A percentile compares a stretch with the other conserved stretches of the same genome.
Conservation (phyloP, 2,113 vertebrate species). For the Protobothrops mucrosquamatus region DNA sequence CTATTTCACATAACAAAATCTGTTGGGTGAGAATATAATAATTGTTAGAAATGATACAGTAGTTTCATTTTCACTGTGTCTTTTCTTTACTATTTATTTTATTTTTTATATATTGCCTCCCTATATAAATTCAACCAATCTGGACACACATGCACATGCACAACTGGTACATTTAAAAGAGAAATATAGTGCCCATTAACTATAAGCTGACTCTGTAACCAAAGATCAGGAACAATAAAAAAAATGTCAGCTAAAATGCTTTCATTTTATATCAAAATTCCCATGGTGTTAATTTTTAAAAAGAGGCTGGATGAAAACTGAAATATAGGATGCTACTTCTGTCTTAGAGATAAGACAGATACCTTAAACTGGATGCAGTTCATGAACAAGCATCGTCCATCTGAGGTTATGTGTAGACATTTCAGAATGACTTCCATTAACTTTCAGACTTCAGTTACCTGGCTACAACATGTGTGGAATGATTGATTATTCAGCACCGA, state of each 20-base stretch:
- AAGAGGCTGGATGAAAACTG: slow-evolving; percentile 3
- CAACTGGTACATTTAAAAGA: neutral
- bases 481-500: neutral
- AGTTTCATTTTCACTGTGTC: neutral
- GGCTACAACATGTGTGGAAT: neutral
- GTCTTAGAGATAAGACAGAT: slow-evolving; percentile 1
- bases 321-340: neutral
- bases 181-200: neutral
- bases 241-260: neutral
- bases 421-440: neutral
- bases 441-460: slow-evolving; percentile 11
- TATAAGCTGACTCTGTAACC: neutral
- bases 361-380: neutral
- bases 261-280: slow-evolving; percentile 4
- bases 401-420: neutral
- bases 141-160: neutral
- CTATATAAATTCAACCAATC: too few relatives aligned
- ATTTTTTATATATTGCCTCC: neutral
- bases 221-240: slow-evolving; percentile 7
- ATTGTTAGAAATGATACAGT: neutral
- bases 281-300: neutral
- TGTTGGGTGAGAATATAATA: neutral
- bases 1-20: neutral
- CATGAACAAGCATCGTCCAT: neutral
- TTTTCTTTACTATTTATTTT: neutral